Evolutionary conservation across 2,113 vertebrate species (phyloP), one percentile per base, ranked within the genome.

Genomic region (Perognathus longimembris): DNA sequence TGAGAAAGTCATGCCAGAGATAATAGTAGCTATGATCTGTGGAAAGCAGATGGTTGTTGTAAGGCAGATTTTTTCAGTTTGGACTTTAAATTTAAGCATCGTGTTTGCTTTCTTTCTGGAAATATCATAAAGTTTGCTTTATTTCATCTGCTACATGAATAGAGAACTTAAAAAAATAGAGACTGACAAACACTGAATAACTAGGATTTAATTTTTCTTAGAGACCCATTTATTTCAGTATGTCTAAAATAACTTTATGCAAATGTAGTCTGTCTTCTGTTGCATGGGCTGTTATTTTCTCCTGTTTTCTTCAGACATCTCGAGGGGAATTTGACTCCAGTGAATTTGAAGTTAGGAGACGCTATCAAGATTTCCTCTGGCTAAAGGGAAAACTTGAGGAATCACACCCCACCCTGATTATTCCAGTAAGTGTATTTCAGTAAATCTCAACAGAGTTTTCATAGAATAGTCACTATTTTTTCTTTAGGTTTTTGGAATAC

Each of bases 331-430:
- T 99, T 97, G 99, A 99, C 96, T 99, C 98, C 81, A 98, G 99
- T 88, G 99, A 99, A 97, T 99, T 98, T 79, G 99, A 99, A 97
- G 99, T 99, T 40, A 98, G 97, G 82, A 98, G 99, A 63, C 98
- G 99, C 0, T 99, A 99, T 76, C 99, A 99, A 97, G 99, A 99
- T 98, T 99, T 99, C 96, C 95, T 99, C 22, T 99, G 99, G 99
- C 97, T 99, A 94, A 98, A 99, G 89, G 98, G 97, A 92, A 98
- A 96, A 97, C 98, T 99, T 80, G 99, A 99, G 96, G 99, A 99
- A 95, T 97, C 97, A 67, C 98, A 99, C 93, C 99, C 99, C 0
- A 99, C 99, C 0, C 98, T 99, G 76, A 99, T 99, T 89, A 97
- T 99, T 95, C 99, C 99, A 50, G 99, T 99, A 98, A 26, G 99